phyloP scores from a whole-genome alignment of 2,888 invertebrate species.

The Himalopsyche anomala region DNA sequence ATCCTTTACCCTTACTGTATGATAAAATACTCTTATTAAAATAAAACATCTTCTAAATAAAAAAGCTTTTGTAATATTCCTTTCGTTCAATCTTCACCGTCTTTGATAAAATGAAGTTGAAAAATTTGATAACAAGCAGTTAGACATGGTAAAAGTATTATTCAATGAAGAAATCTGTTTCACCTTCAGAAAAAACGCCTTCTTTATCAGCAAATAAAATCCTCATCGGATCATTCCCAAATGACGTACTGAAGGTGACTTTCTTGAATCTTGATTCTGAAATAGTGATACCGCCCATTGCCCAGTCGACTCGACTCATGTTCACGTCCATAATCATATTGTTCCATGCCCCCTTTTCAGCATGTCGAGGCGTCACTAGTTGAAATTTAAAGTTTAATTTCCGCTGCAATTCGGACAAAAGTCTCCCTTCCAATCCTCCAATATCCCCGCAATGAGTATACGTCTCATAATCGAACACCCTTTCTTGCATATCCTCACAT shows the following conservation, averaged over 20 bases:
- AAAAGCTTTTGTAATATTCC: too few relatives aligned
- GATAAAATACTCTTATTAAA: too few relatives aligned
- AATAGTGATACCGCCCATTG: conserved; percentile 59
- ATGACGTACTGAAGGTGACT: conserved; percentile 50
- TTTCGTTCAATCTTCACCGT: too few relatives aligned
- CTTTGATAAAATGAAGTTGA: too few relatives aligned
- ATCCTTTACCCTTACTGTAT: too few relatives aligned
- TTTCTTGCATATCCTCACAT: not conserved
- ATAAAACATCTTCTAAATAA: too few relatives aligned
- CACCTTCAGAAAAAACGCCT: conserved; percentile 56
- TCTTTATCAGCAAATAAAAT: conserved; percentile 53
- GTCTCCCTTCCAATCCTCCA: conserved; percentile 52
- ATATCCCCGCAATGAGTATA: conserved; percentile 32
- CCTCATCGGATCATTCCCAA: conserved; percentile 59
- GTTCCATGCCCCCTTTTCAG: conserved; percentile 48
- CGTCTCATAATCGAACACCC: not conserved
- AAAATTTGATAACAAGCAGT: too few relatives aligned
- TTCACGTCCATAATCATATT: conserved; percentile 60
- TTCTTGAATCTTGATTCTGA: conserved; percentile 55
- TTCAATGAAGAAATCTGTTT: not conserved
- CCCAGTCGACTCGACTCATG: conserved; percentile 57
- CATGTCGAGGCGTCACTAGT: conserved; percentile 50
- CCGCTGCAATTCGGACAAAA: conserved; percentile 54
- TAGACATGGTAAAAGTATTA: too few relatives aligned
- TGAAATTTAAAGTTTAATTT: conserved; percentile 55